Evolutionary conservation across 2,113 vertebrate genomes (phyloP), one percentile per base, ranked within the genome.

Genomic region (Ranitomeya variabilis): DNA sequence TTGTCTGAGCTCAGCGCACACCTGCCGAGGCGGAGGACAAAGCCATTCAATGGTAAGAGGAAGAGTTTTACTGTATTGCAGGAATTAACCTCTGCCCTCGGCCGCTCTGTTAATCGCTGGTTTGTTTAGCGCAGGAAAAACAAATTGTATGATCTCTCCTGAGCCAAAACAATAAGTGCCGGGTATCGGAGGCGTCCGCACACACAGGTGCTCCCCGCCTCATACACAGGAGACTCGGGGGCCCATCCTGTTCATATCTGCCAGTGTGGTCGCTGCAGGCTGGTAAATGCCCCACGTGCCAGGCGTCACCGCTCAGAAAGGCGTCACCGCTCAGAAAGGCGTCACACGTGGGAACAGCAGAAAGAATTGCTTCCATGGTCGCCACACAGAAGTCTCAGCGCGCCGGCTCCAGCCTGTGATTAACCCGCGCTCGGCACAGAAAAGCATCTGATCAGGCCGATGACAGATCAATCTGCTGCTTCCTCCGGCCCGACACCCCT

Each of bases 121-220:
- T 13, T 80, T 54, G 86, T 67, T 80, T 45, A 52, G 74, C 8
- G 66, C 86, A 74, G 86, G 86, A 87, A 87, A 87, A 87, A 87
- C 78, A 81, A 60, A 78, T 87, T 23, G 82, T 51, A 60, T 69
- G 71, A 79, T 69, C 51, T 45, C 60, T 31, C 4, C 31, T n/a
- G 60, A 7, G 31, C 15, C 62, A 66, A 21, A 83, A 83, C 80
- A 83, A 82, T 64, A 51, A 51, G 15, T 31, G 55, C 57, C 23
- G 78, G n/a, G 16, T 4, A 59, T 26, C 8, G 7, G 80, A 82
- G 80, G 80, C 14, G 16, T 31, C 60, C 3, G 10, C 31, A 8
- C 8, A 23, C 55, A 59, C 79, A 81, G 79, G 79, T 81, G 79
- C 26, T 7, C 78, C 16, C 77, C 37, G n/a, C 54, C 19, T 69